These are phyloP conservation scores for Epiblema foenella DNA, from an alignment of 2,888 invertebrate species.

Conservation along the genomic window DNA sequence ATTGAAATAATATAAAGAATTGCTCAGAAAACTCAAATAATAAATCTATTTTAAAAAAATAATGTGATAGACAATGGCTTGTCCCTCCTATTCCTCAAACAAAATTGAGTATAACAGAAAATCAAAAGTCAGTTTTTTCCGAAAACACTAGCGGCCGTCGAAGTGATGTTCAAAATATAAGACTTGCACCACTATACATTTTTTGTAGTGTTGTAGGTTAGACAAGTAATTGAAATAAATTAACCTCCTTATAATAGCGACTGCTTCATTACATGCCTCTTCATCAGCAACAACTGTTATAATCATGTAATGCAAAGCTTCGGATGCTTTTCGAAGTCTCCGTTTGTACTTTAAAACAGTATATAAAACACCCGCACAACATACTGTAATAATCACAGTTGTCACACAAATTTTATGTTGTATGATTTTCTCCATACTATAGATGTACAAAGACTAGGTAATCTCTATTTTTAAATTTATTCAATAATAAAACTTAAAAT, in stretches of 20 bases:
- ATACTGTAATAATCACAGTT: conserved; percentile 57
- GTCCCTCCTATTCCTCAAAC: too few relatives aligned
- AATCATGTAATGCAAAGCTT: conserved; percentile 63
- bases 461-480: not conserved
- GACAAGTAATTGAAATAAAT: conserved; percentile 9
- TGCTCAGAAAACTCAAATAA: too few relatives aligned
- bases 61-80: too few relatives aligned
- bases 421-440: conserved; percentile 52
- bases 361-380: conserved; percentile 59
- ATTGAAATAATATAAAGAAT: too few relatives aligned
- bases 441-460: not conserved
- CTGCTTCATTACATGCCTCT: conserved; percentile 61
- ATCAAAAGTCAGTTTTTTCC: too few relatives aligned
- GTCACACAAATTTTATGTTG: conserved; percentile 57
- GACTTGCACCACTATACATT: not conserved
- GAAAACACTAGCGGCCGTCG: too few relatives aligned
- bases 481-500: not conserved
- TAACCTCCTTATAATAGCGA: conserved; percentile 65
- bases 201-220: not conserved
- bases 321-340: conserved; percentile 52
- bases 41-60: too few relatives aligned
- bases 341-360: conserved; percentile 53
- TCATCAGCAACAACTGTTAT: conserved; percentile 62
- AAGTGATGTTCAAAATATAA: not conserved
- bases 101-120: too few relatives aligned